Evolutionary conservation across 2,888 invertebrate genomes (phyloP).

Genomic region (Amphipyra tragopoginis): DNA sequence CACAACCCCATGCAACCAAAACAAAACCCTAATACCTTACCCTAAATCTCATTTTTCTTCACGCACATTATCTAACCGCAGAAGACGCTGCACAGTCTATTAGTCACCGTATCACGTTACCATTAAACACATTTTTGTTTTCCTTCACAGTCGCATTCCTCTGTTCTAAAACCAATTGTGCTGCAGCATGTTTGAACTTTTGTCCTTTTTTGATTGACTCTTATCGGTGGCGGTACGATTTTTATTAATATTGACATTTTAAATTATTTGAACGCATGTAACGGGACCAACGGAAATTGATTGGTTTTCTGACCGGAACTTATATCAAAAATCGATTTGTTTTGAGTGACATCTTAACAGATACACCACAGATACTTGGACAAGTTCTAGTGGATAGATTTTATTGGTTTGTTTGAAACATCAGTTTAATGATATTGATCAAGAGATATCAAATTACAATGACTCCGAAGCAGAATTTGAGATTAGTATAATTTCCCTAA

Average conservation of each 20-base stretch:
- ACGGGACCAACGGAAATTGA: conserved; percentile 54
- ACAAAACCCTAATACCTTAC: conserved; percentile 70
- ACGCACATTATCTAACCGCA: conserved; percentile 39
- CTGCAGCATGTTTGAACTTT: conserved; percentile 86
- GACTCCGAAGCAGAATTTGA: background rate
- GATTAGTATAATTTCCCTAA: background rate
- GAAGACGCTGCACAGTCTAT: conserved; percentile 75
- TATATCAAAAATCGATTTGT: conserved; percentile 47
- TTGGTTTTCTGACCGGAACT: conserved; percentile 46
- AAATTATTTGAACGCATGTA: conserved; percentile 53
- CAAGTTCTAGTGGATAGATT: conserved; percentile 8
- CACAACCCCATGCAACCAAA: conserved; percentile 67
- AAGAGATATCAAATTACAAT: background rate
- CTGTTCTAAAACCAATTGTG: conserved; percentile 77
- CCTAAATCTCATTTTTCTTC: conserved; percentile 71
- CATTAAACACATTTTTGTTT: conserved; percentile 82
- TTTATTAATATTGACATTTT: conserved; percentile 73
- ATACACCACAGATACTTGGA: conserved; percentile 11
- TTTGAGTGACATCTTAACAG: conserved; percentile 36
- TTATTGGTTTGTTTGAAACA: background rate
- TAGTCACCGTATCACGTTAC: conserved; percentile 82
- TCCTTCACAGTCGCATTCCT: conserved; percentile 75
- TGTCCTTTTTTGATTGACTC: conserved; percentile 86
- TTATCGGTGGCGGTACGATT: conserved; percentile 78
- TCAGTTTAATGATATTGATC: background rate